Evolutionary conservation across 1,140 invertebrate genomes (phyloP).

Genomic region (Ceratoteleas bidentatus): DNA sequence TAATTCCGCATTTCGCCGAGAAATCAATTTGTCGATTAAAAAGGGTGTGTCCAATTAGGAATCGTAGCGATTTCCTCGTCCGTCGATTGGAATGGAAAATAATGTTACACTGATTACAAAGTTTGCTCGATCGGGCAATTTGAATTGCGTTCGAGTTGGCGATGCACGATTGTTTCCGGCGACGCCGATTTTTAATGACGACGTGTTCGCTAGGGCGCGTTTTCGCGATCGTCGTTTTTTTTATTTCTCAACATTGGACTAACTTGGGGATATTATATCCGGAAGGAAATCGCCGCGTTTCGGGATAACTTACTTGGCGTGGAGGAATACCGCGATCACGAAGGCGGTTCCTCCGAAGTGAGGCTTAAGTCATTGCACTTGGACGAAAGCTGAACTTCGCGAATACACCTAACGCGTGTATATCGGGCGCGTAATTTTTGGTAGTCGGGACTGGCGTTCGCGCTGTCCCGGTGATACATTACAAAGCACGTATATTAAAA

Average conservation of each 20-base stretch:
- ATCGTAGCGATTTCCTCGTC: too few relatives aligned
- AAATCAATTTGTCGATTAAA: too few relatives aligned
- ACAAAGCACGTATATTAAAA: slow-evolving; percentile 1
- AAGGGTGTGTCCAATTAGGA: too few relatives aligned
- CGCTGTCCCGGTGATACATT: slow-evolving; percentile 79
- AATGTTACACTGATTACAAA: too few relatives aligned
- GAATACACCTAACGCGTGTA: slow-evolving; percentile 84
- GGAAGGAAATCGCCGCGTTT: neutral
- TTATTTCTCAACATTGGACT: slow-evolving; percentile 61
- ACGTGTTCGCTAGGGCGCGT: slow-evolving; percentile 35
- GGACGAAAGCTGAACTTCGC: slow-evolving; percentile 84
- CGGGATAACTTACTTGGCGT: slow-evolving; percentile 84
- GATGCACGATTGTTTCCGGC: slow-evolving; percentile 14
- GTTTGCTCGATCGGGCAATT: slow-evolving; percentile 12
- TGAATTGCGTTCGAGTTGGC: neutral
- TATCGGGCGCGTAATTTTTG: slow-evolving; percentile 85
- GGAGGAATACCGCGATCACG: slow-evolving; percentile 84
- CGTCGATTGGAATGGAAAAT: too few relatives aligned
- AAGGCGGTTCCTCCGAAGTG: slow-evolving; percentile 85
- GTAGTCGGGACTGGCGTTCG: slow-evolving; percentile 84
- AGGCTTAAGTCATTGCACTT: slow-evolving; percentile 85
- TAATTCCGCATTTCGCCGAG: too few relatives aligned
- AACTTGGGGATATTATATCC: slow-evolving; percentile 39
- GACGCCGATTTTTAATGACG: slow-evolving; percentile 3
- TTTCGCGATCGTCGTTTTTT: slow-evolving; percentile 36